Conservation (phyloP, 2,113 vertebrate genomes). For the Stegostoma tigrinum region DNA sequence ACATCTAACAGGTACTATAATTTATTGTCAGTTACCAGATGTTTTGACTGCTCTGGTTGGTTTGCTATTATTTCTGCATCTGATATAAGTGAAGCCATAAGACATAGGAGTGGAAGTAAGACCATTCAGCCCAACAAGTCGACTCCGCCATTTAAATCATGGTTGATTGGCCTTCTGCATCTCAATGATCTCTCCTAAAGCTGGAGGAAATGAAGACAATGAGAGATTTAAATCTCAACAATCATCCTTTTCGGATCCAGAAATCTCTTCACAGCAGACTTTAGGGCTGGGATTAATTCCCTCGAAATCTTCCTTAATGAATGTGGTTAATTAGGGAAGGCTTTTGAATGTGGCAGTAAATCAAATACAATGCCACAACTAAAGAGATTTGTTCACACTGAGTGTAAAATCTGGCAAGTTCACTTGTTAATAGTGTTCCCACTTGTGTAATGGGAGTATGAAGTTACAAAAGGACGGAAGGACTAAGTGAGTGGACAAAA, state of each 20-base stretch:
- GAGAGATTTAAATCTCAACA: neutral
- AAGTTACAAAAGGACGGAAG: neutral
- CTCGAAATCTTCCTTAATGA: neutral
- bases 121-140: no score
- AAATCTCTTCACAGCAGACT: neutral
- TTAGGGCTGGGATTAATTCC: neutral
- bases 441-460: neutral
- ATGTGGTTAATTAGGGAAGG: neutral
- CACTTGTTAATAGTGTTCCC: neutral
- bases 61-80: neutral
- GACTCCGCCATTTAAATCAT: no score
- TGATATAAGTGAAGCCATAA: neutral
- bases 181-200: neutral
- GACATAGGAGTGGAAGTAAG: no score
- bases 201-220: neutral
- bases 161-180: neutral
- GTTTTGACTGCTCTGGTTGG: neutral
- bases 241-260: slow-evolving; percentile 11
- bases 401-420: neutral
- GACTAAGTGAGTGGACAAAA: neutral
- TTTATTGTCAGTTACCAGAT: neutral
- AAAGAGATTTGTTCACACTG: neutral
- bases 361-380: neutral
- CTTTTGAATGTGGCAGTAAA: neutral
- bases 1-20: neutral